Conservation (phyloP, 2,888 invertebrate species). For the Latheticus oryzae region DNA sequence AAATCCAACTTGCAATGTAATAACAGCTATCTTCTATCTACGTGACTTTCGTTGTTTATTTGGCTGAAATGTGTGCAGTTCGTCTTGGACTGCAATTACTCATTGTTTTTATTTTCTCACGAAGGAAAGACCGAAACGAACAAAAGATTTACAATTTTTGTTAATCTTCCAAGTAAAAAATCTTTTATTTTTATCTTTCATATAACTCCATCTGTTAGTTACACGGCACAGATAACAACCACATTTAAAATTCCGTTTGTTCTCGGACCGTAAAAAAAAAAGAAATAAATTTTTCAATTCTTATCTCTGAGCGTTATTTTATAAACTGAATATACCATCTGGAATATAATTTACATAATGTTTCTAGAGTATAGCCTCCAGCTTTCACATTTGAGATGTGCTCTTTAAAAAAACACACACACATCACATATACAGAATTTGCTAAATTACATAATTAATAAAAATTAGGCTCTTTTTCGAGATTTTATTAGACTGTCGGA, state of each 20-base stretch:
- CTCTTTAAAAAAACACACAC: no score
- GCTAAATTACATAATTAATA: no score
- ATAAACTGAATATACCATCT: conserved; percentile 20
- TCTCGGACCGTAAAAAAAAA: conserved; percentile 3
- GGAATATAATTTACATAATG: conserved; percentile 12
- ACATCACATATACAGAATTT: no score
- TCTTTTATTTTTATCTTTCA: conserved; percentile 1
- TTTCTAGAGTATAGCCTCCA: not conserved
- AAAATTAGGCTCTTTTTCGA: no score
- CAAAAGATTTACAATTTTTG: no score
- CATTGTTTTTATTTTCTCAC: not conserved
- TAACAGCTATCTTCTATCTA: conserved; percentile 9
- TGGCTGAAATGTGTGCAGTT: conserved; percentile 5
- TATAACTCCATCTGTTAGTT: conserved; percentile 4
- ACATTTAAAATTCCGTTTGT: conserved; percentile 19
- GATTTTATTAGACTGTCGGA: no score
- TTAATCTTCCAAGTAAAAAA: conserved; percentile 1
- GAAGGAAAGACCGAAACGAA: no score
- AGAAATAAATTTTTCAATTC: conserved; percentile 17
- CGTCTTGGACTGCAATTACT: conserved; percentile 1
- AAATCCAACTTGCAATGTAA: conserved; percentile 2
- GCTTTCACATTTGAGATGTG: not conserved
- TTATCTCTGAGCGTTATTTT: conserved; percentile 14
- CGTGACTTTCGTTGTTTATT: conserved; percentile 14
- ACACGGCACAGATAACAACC: conserved; percentile 3